Percentiles rank a stretch among this genome's conserved stretches.
These are phyloP conservation scores for Meiosimyza decipiens DNA, from an alignment of 2,888 invertebrate genomes.

Conservation along the genomic window DNA sequence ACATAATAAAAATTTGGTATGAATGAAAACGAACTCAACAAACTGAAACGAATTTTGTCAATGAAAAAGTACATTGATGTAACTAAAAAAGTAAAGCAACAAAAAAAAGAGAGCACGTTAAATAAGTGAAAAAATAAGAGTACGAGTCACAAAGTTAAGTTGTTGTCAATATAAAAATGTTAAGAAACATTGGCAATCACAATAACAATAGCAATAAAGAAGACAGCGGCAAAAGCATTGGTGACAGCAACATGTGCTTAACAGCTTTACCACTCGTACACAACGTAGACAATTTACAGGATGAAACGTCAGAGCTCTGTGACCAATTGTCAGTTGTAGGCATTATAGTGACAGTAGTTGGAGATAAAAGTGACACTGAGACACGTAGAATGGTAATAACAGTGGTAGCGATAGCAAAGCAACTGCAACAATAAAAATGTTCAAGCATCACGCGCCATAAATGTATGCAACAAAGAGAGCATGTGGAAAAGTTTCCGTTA, in stretches of 20 bases:
- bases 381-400: not conserved
- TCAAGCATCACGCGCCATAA: not conserved
- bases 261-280: slow-evolving; percentile 1
- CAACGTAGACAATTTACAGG: slow-evolving; percentile 11
- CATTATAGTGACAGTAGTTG: not conserved
- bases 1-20: too few relatives aligned
- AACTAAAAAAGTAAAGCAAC: too few relatives aligned
- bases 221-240: slow-evolving; percentile 1
- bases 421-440: not conserved
- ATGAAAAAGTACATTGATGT: too few relatives aligned
- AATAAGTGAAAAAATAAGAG: not conserved
- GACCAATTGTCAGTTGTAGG: slow-evolving; percentile 13
- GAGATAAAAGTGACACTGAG: not conserved
- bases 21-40: too few relatives aligned
- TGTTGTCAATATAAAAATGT: not conserved
- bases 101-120: not conserved
- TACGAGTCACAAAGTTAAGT: not conserved
- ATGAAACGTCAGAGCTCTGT: slow-evolving; percentile 6
- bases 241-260: slow-evolving; percentile 18
- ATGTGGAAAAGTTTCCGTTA: not conserved
- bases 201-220: not conserved
- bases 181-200: not conserved
- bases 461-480: not conserved
- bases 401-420: not conserved
- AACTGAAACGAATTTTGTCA: too few relatives aligned